Evolutionary conservation across 2,888 invertebrate species (phyloP).

Genomic region (Pilophorus perplexus): DNA sequence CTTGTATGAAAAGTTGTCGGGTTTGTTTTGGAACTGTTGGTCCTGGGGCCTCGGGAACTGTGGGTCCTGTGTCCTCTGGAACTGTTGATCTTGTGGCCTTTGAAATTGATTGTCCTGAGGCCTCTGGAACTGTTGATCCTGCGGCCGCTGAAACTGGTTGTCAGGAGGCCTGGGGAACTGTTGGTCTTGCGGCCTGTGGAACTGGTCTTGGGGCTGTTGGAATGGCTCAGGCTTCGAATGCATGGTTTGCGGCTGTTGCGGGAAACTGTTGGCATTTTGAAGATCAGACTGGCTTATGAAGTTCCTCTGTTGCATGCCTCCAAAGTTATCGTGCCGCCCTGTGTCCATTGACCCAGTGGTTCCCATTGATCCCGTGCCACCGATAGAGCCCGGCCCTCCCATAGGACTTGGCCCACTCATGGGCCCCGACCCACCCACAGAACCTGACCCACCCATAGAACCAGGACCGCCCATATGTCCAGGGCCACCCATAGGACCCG

Average conservation of each 20-base stretch:
- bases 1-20: slow-evolving; percentile 37
- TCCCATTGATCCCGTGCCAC: neutral
- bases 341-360: slow-evolving; percentile 18
- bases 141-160: slow-evolving; percentile 29
- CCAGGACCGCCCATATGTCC: too few relatives aligned
- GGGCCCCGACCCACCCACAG: too few relatives aligned
- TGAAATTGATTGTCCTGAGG: slow-evolving; percentile 19
- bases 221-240: slow-evolving; percentile 15
- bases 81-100: slow-evolving; percentile 21
- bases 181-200: slow-evolving; percentile 33
- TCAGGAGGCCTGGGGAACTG: slow-evolving; percentile 28
- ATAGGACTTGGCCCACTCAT: too few relatives aligned
- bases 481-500: too few relatives aligned
- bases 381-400: neutral
- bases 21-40: slow-evolving; percentile 1
- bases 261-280: slow-evolving; percentile 31
- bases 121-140: slow-evolving; percentile 19
- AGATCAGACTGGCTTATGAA: slow-evolving; percentile 35
- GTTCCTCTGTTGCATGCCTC: slow-evolving; percentile 25
- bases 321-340: slow-evolving; percentile 22
- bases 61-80: slow-evolving; percentile 24
- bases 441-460: neutral
- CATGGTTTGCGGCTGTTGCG: slow-evolving; percentile 24
- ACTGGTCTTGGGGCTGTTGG: slow-evolving; percentile 29
- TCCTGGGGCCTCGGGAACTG: slow-evolving; percentile 25